Evolutionary conservation across 1,140 invertebrate genomes (phyloP), one percentile per base, ranked within the genome.

Genomic region (Cherax destructor): DNA sequence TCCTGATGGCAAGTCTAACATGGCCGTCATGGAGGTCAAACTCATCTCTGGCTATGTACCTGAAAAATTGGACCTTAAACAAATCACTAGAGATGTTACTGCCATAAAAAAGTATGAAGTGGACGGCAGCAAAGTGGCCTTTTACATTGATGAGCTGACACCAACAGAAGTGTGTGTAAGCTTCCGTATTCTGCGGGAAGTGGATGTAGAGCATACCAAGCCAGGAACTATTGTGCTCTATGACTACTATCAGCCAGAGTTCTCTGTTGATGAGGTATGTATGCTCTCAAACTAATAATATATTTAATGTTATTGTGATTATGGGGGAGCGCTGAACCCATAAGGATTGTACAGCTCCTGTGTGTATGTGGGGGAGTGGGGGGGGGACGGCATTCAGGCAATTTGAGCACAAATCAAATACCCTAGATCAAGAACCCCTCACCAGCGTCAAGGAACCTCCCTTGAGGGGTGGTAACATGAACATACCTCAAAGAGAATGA

Each of bases 211-310:
- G 21, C 93, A 95, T 78, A 95, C 96, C 0, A 95, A 96, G 93
- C 95, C 96, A 0, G 96, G 96, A 0, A 95, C 96, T 84, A 95
- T 96, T 18, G 95, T 95, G 88, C 94, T 97, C 5, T 96, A 96
- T 88, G 97, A 97, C 94, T 97, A 97, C 92, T 97, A 97, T 59
- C 85, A 87, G 52, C 85, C 85, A 21, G 85, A 87, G 21, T 87
- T 87, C n/a, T 77, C 93, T 94, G 95, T 52, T 95, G 96, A 13
- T 95, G 95, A 94, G 93, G 84, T 86, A 83, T 2, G 11, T 65
- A 65, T 21, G 5, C 21, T 18, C 61, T 65, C 13, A 65, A 18
- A 18, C 5, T 56, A 9, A 56, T 0, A 56, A 56, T 56, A 56
- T 9, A 56, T 13, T 10, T 56, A 56, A 10, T 56, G 13, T 56